These are phyloP conservation scores for Megaptera novaeangliae DNA, from an alignment of 2,113 vertebrate genomes.

Conservation along the genomic window DNA sequence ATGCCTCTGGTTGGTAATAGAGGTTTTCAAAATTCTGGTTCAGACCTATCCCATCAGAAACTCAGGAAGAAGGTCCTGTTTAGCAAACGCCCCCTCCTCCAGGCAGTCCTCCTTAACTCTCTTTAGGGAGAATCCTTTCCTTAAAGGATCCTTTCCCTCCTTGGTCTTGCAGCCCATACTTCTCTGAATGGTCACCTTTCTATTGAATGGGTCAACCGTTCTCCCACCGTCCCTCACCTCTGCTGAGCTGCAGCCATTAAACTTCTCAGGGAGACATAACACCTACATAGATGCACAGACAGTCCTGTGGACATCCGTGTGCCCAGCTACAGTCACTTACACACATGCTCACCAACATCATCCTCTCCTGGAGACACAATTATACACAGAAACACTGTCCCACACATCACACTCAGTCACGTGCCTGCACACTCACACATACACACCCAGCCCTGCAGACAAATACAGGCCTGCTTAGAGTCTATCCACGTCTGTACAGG, in stretches of 20 bases:
- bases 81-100: not conserved
- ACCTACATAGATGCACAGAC: accelerated
- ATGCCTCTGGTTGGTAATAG: not conserved
- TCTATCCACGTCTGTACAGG: not conserved
- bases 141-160: not conserved
- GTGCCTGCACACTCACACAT: not conserved
- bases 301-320: not conserved
- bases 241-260: not conserved
- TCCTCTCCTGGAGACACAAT: not conserved
- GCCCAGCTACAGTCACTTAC: not conserved
- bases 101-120: not conserved
- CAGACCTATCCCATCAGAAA: not conserved
- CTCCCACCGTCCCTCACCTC: not conserved
- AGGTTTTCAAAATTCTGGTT: not conserved
- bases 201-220: not conserved
- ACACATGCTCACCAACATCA: not conserved
- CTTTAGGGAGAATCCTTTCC: not conserved
- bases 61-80: not conserved
- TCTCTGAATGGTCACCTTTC: not conserved
- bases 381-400: not conserved
- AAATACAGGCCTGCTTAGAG: not conserved
- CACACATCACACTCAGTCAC: not conserved
- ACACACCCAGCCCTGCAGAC: not conserved
- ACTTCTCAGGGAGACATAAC: not conserved
- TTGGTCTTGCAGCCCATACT: not conserved